Evolutionary conservation across 2,888 invertebrate species (phyloP), one percentile per base, ranked within the genome.

Genomic region (Nomada goodeniana): DNA sequence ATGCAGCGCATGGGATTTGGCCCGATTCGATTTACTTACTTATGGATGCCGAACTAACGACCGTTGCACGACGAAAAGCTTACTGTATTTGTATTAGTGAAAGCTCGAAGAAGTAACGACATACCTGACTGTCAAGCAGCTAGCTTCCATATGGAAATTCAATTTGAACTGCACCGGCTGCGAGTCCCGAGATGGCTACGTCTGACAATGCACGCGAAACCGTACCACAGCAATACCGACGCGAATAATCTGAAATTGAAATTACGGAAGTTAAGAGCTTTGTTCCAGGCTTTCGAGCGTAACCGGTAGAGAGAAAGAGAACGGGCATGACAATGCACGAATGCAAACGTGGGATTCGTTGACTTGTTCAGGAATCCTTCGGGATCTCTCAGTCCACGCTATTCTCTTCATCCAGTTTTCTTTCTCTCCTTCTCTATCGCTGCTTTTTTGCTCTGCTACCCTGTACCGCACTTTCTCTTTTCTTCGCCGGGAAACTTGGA

Each of bases 261-360:
- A 89, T 89, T 89, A 89, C 82, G 65, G 80, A 89, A 89, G 88
- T 89, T 90, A 89, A 89, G 88, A 86, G 85, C 89, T 87, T 86
- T 85, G 85, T 89, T 87, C 85, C 85, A 74, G 80, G 75, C 68
- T 65, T 60, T 70, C 65, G 76, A 80, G 80, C 79, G 76, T 77
- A 72, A 85, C 79, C 82, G 81, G 23, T 36, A 61, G 63, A 23
- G 44, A 47, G 63, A 23, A 36, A 47, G 59, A 75, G 69, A 63
- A 50, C 47, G 64, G 60, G 59, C 50, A 60, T 47, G 74, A 83
- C 83, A 75, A 80, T 69, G 63, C 71, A 57, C 67, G 59, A 72
- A 80, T 79, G 78, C 79, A 78, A 85, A 77, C 78, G 77, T 76
- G 69, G 18, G 73, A 76, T 84, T 84, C 61, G 76, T 80, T 76